Evolutionary conservation across 2,113 vertebrate genomes (phyloP).

Genomic region (Rynchops niger): DNA sequence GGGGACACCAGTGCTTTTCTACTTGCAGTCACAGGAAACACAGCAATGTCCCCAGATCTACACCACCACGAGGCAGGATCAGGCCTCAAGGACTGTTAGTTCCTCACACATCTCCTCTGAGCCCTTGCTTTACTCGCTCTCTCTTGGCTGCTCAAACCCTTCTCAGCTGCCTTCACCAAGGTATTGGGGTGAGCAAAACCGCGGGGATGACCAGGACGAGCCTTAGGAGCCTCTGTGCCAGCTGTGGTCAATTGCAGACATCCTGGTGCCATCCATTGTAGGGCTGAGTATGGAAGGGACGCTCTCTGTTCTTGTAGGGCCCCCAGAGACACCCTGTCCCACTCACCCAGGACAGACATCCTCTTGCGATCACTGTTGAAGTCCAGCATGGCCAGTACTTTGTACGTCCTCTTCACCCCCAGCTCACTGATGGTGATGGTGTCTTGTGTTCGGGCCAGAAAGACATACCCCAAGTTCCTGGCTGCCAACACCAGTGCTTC

Average conservation of each 20-base stretch:
- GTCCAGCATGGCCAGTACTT: slow-evolving; percentile 88
- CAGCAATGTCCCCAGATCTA: background rate
- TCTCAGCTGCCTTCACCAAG: background rate
- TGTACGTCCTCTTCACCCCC: slow-evolving; percentile 78
- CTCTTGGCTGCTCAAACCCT: background rate
- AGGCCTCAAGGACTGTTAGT: background rate
- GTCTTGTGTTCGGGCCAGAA: slow-evolving; percentile 86
- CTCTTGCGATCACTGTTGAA: slow-evolving; percentile 90
- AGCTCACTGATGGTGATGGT: slow-evolving; percentile 84
- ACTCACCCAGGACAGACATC: slow-evolving; percentile 93
- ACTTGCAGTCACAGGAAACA: background rate
- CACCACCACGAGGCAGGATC: background rate
- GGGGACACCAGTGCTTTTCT: background rate
- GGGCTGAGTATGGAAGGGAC: background rate
- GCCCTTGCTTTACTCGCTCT: background rate
- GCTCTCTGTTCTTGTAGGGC: rapidly evolving
- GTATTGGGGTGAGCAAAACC: background rate
- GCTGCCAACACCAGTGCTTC: slow-evolving; percentile 87
- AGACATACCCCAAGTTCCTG: slow-evolving; percentile 86
- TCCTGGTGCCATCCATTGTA: background rate
- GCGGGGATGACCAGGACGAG: background rate
- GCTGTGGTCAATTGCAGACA: rapidly evolving
- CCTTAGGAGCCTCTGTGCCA: background rate
- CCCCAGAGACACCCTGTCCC: background rate
- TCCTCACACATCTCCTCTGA: background rate